Evolutionary conservation across 2,113 vertebrate genomes (phyloP), one percentile per base, ranked within the genome.

Genomic region (Centrocercus urophasianus): DNA sequence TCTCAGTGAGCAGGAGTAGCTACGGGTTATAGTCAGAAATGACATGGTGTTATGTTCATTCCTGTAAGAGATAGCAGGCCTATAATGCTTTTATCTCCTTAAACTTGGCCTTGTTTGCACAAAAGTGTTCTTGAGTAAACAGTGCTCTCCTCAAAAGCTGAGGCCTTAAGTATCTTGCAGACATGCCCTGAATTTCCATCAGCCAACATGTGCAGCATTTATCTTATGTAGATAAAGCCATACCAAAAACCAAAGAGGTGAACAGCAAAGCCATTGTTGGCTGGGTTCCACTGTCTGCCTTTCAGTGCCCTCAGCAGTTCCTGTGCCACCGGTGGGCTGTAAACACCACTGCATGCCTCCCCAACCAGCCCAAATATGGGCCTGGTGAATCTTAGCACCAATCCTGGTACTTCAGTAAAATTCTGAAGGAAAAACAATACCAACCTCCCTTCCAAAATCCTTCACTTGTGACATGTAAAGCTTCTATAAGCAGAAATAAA

Each of bases 211-310:
- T 48, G 34, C 28, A 70, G 10, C 8, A 34, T 57, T 90, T 93
- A 77, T 90, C 83, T 73, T 34, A 5, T 0, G 19, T 0, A 56
- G 61, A 88, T 72, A 92, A 64, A 73, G 54, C 34, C 64, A 70
- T 3, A 12, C 19, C 19, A 30, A 83, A 77, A 65, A 72, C 28
- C 66, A 16, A 79, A 79, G 38, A 73, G 38, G 40, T 57, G 86
- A 88, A 61, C 69, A 89, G 40, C 17, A 47, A 64, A 76, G 60
- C 13, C 89, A 83, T 89, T 89, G 69, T 70, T 69, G 86, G 67
- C 19, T 57, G 10, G 34, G 32, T 42, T 80, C 76, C 34, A 14
- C 56, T 50, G 4, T 38, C 40, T 88, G 50, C 48, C 25, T 76
- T 70, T 50, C 65, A 80, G 61, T 0, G 1, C 34, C 30, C 22